These are phyloP conservation scores for Toxotes chatareus DNA, from an alignment of 2,113 vertebrate genomes.

Conservation along the genomic window DNA sequence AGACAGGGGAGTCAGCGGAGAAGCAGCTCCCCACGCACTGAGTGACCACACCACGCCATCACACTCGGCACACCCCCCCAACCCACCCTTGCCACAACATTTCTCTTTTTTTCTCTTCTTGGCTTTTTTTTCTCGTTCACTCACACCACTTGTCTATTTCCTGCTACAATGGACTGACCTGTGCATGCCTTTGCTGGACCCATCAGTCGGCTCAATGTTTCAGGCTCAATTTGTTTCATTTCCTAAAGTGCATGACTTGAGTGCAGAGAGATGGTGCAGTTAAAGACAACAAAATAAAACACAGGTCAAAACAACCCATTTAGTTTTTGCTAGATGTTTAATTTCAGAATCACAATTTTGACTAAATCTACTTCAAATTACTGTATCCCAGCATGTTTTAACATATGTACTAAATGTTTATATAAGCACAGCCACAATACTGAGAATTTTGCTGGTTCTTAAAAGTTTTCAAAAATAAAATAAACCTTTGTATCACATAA, in stretches of 20 bases:
- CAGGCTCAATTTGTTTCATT: slow-evolving; percentile 38
- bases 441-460: not conserved
- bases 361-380: not conserved
- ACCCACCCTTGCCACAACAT: slow-evolving; percentile 28
- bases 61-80: slow-evolving; percentile 75
- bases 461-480: not conserved
- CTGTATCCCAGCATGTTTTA: not conserved
- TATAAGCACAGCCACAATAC: not conserved
- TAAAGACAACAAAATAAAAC: slow-evolving; percentile 70
- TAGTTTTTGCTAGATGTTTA: slow-evolving; percentile 1
- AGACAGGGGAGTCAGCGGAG: slow-evolving; percentile 79
- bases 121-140: slow-evolving; percentile 55
- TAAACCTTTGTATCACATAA: not conserved
- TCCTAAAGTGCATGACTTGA: slow-evolving; percentile 73
- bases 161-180: slow-evolving; percentile 78
- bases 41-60: slow-evolving; percentile 76
- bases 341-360: slow-evolving; percentile 53
- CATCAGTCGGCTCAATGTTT: slow-evolving; percentile 48
- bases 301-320: slow-evolving; percentile 36
- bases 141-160: slow-evolving; percentile 64
- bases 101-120: slow-evolving; percentile 43
- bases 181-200: slow-evolving; percentile 83
- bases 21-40: slow-evolving; percentile 75
- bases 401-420: not conserved
- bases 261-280: slow-evolving; percentile 80